phyloP scores from a whole-genome alignment of 2,888 invertebrate species.

The Hemithea aestivaria region DNA sequence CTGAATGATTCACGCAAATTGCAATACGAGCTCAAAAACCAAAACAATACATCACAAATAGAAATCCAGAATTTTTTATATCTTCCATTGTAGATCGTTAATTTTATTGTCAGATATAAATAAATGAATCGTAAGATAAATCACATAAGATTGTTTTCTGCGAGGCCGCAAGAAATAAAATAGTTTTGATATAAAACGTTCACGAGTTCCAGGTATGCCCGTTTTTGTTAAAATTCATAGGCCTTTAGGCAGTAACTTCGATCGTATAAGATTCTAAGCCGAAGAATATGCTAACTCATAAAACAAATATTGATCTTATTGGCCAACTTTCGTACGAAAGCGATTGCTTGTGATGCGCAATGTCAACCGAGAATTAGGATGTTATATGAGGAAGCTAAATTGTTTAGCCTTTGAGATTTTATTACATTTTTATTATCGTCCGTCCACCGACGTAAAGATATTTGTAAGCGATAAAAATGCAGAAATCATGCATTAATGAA shows the following conservation, averaged over 20 bases:
- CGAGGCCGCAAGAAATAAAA: slow-evolving; percentile 35
- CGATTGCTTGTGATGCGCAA: slow-evolving; percentile 10
- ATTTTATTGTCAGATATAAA: slow-evolving; percentile 47
- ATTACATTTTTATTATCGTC: too few species aligned
- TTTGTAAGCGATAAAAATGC: slow-evolving; percentile 2
- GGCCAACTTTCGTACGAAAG: slow-evolving; percentile 23
- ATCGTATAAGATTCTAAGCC: neutral
- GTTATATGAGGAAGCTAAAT: too few species aligned
- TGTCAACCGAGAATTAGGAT: slow-evolving; percentile 14
- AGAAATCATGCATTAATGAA: slow-evolving; percentile 4
- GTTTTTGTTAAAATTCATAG: slow-evolving; percentile 20
- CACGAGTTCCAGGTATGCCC: slow-evolving; percentile 31
- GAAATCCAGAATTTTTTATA: slow-evolving; percentile 38
- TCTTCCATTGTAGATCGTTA: slow-evolving; percentile 39
- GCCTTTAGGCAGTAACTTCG: slow-evolving; percentile 1
- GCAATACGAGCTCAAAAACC: slow-evolving; percentile 26
- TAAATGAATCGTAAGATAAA: slow-evolving; percentile 44
- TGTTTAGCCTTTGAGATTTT: too few species aligned
- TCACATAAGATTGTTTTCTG: slow-evolving; percentile 34
- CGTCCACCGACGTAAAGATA: too few species aligned
- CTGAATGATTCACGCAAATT: slow-evolving; percentile 27
- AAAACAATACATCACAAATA: slow-evolving; percentile 31
- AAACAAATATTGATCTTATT: slow-evolving; percentile 24
- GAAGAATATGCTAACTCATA: neutral
- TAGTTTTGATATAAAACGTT: slow-evolving; percentile 33